Evolutionary conservation across 2,888 invertebrate genomes (phyloP), one percentile per base, ranked within the genome.

Genomic region (Steinernema scapterisci): DNA sequence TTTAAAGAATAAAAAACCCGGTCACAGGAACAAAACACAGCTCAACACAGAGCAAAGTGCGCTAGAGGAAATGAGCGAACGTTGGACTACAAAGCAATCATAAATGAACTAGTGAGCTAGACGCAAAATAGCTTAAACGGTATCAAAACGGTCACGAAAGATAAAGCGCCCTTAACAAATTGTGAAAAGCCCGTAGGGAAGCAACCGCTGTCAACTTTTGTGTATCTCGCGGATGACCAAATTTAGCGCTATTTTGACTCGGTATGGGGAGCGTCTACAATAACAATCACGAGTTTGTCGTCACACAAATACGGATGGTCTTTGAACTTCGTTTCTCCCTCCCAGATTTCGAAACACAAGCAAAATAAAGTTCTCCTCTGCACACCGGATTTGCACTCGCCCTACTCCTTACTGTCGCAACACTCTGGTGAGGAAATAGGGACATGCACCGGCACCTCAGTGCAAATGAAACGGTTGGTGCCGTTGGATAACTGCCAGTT

Each of bases 381-480:
- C 27, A 2, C 31, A 63, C 16, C 31, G 16, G 11, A 51, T n/a
- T 54, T 11, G 11, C 5, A 3, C 5, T 5, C 16, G 54, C 16
- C 45, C 9, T 19, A 48, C 63, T 63, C 21, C 23, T 2, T 9
- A 21, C 19, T 21, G 23, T 63, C 63, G 63, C 63, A 63, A 54
- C 54, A 54, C 9, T 31, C 3, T 63, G 25, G 31, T 31, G 25
- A 63, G 63, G 6, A 63, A 63, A 16, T 25, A 63, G 9, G 63
- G 9, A 9, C 25, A 25, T 54, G 54, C 54, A 27, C 27, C 11
- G 27, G 27, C 63, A 63, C 31, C 63, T 63, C 63, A 31, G 11
- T 63, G 63, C 63, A 63, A 63, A 31, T 27, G 27, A 63, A 63
- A 63, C 63, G 63, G 63, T 63, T 63, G 27, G 63, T 63, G 63